Percentiles rank a stretch among this genome's conserved stretches.
Evolutionary conservation across 2,797 vertebrate species (phyloP).

Genomic region (Hybognathus amarus): DNA sequence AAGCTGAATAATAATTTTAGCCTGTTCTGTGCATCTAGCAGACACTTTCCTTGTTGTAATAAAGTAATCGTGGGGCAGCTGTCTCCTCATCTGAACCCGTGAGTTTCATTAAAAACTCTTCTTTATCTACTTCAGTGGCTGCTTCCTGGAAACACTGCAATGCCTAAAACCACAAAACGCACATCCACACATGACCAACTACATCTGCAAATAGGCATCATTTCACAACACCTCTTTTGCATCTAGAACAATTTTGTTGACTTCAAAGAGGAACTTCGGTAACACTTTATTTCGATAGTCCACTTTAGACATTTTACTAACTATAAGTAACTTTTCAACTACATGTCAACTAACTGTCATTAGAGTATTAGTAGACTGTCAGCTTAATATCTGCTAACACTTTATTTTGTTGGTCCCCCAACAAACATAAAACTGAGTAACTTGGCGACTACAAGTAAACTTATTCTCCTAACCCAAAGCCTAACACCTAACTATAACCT

Average conservation of each 20-base stretch:
- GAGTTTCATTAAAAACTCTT: constrained; percentile 90
- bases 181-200: not conserved
- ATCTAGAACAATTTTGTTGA: not conserved
- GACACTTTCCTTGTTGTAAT: constrained; percentile 76
- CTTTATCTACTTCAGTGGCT: constrained; percentile 88
- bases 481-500: too few relatives aligned
- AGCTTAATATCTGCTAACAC: too few relatives aligned
- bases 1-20: not conserved
- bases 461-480: too few relatives aligned
- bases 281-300: too few relatives aligned
- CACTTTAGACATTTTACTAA: too few relatives aligned
- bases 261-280: not conserved
- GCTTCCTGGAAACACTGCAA: constrained; percentile 91
- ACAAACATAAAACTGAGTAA: too few relatives aligned
- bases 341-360: too few relatives aligned
- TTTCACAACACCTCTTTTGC: not conserved
- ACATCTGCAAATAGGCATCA: not conserved
- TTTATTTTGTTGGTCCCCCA: too few relatives aligned
- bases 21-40: not conserved
- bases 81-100: constrained; percentile 81
- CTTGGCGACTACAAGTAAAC: too few relatives aligned
- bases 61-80: constrained; percentile 80
- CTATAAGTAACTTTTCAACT: too few relatives aligned
- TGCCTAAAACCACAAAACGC: constrained; percentile 74
- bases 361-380: too few relatives aligned